Base-by-base conservation (phyloP, 1,140 invertebrate species). In the Drosophila parabipectinata region DNA sequence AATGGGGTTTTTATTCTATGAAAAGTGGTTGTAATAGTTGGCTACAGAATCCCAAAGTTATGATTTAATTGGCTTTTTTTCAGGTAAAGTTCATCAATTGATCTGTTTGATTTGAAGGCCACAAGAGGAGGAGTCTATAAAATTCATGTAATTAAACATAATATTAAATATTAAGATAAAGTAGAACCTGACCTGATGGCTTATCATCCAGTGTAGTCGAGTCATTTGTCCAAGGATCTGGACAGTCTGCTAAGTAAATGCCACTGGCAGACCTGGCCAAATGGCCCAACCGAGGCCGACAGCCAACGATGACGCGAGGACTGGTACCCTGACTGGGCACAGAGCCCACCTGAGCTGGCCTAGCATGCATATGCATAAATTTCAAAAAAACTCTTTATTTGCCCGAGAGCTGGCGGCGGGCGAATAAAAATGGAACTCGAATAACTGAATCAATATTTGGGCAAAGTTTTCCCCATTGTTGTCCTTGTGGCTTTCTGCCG, bases 351-450 rank as follows among this genome's bases (percentile, higher is more conserved):
- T 56, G 60, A 8, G 41, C 37, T 48, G 56, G 72, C 53, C 45
- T 45, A 45, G 56, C 57, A 73, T 81, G 67, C 77, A 85, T 77
- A 73, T 77, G 80, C 77, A 87, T 44, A 79, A 80, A 62, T 64
- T 61, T 48, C 48, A 57, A 84, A 69, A 21, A 84, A 69, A 85
- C 71, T 41, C 64, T 68, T 78, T 87, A 79, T 82, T 87, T 85
- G 69, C 77, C 47, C 44, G 10, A 32, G 10, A 32, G 26, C 56
- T 32, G 58, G 41, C 48, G 60, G 54, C 57, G 59, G 51, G 62
- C 54, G 63, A 58, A 60, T 39, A 81, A 72, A 59, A 77, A 67
- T 50, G 72, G 61, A 64, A 30, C 52, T 34, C 26, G 44, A 69
- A 66, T 71, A 74, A 54, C 58, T 45, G 59, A 47, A 54, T 82